Conservation (phyloP, 1,140 invertebrate genomes). For the Argopecten irradians region DNA sequence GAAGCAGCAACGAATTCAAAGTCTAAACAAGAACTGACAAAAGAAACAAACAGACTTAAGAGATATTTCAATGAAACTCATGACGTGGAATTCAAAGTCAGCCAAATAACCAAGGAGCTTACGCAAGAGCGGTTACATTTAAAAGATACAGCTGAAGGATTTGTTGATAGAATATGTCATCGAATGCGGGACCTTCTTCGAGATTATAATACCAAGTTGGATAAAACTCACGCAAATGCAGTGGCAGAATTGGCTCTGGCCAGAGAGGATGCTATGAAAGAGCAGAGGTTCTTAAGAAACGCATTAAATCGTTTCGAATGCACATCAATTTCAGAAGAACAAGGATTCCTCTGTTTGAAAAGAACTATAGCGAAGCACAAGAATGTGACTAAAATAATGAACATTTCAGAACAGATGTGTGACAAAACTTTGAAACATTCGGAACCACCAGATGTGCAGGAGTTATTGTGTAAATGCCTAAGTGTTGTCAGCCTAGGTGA, state of each 20-base stretch:
- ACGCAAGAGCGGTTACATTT: neutral
- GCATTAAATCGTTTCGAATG: neutral
- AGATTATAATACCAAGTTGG: neutral
- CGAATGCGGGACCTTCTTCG: neutral
- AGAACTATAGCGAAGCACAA: neutral
- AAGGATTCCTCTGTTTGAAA: neutral
- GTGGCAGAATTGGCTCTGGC: neutral
- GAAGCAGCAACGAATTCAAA: neutral
- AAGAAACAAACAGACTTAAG: neutral
- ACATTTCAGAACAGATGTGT: neutral
- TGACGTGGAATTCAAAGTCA: neutral
- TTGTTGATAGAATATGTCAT: conserved; percentile 7
- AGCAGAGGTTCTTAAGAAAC: neutral
- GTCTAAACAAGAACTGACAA: neutral
- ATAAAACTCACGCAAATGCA: neutral
- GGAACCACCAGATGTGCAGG: neutral
- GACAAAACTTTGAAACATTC: neutral
- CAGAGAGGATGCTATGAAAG: neutral
- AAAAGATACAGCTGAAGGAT: neutral
- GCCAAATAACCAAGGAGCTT: neutral
- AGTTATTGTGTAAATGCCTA: neutral
- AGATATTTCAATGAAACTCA: neutral
- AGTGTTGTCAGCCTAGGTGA: neutral
- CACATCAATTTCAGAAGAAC: neutral
- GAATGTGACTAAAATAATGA: neutral